Evolutionary conservation across 2,113 vertebrate species (phyloP).

Genomic region (Rhipidura dahli): DNA sequence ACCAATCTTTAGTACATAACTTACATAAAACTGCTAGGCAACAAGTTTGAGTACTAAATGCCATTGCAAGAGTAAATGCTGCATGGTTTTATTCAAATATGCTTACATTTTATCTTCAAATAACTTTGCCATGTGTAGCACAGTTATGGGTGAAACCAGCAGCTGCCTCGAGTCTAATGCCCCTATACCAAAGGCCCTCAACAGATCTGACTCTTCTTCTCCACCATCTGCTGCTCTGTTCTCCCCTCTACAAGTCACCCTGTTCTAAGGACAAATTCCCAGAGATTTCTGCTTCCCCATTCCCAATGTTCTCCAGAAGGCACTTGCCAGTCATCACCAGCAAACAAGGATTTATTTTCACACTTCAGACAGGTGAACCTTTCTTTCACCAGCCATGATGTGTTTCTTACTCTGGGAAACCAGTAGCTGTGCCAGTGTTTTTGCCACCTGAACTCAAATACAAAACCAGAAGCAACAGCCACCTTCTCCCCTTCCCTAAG

Average conservation of each 20-base stretch:
- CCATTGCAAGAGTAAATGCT: background rate
- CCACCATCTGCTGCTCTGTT: background rate
- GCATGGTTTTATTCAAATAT: background rate
- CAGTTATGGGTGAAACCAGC: background rate
- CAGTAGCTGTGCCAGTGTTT: background rate
- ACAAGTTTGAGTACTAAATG: background rate
- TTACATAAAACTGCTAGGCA: background rate
- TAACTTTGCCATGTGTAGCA: background rate
- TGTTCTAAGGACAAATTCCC: background rate
- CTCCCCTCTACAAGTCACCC: background rate
- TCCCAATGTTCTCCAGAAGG: background rate
- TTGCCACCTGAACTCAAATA: background rate
- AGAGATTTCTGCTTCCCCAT: background rate
- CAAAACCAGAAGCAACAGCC: background rate
- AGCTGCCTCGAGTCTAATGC: background rate
- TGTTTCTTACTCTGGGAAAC: background rate
- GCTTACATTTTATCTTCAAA: background rate
- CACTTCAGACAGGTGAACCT: background rate
- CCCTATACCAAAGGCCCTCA: background rate
- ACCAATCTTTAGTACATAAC: background rate
- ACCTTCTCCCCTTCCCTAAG: background rate
- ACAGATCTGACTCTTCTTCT: background rate
- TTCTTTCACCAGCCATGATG: background rate
- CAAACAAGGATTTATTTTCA: background rate
- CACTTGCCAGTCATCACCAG: background rate